Conservation (phyloP, 2,113 vertebrate species). For the Onychorhynchus coronatus region DNA sequence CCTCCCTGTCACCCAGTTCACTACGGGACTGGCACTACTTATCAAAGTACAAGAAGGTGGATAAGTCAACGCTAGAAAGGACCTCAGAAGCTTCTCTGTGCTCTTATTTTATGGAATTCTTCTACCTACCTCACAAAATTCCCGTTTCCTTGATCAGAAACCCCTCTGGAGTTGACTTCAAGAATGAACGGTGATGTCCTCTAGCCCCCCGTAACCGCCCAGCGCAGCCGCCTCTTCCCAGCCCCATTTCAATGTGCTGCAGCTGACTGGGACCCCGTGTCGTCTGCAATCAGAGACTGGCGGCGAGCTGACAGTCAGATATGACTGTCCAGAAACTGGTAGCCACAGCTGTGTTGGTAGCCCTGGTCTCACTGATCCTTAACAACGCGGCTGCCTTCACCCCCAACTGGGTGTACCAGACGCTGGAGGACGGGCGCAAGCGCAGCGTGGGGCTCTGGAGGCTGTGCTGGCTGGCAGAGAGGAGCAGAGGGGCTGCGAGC, state of each 20-base stretch:
- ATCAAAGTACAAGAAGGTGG: constrained; percentile 90
- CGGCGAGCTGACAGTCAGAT: constrained; percentile 52
- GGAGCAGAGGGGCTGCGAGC: constrained; percentile 65
- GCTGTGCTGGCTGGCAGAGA: constrained; percentile 83
- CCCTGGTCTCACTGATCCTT: constrained; percentile 91
- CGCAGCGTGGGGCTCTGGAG: constrained; percentile 94
- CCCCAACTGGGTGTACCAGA: constrained; percentile 93
- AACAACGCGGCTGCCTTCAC: constrained; percentile 94
- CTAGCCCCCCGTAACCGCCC: constrained; percentile 77
- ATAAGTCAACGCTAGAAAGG: constrained; percentile 65
- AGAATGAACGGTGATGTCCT: constrained; percentile 98
- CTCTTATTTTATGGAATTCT: constrained; percentile 66
- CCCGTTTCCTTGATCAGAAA: not conserved
- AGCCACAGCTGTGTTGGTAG: constrained; percentile 89
- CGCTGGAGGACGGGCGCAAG: constrained; percentile 87
- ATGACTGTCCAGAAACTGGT: constrained; percentile 95
- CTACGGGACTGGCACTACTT: constrained; percentile 71
- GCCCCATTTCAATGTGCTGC: constrained; percentile 40
- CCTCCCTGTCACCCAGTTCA: constrained; percentile 68
- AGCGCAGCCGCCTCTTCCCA: not conserved
- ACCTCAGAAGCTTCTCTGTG: not conserved
- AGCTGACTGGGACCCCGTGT: constrained; percentile 35
- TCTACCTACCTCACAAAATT: not conserved
- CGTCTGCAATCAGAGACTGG: constrained; percentile 23
- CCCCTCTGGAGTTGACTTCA: constrained; percentile 45